Conservation (phyloP, 2,113 vertebrate species). For the Protomyctophum bolini region DNA sequence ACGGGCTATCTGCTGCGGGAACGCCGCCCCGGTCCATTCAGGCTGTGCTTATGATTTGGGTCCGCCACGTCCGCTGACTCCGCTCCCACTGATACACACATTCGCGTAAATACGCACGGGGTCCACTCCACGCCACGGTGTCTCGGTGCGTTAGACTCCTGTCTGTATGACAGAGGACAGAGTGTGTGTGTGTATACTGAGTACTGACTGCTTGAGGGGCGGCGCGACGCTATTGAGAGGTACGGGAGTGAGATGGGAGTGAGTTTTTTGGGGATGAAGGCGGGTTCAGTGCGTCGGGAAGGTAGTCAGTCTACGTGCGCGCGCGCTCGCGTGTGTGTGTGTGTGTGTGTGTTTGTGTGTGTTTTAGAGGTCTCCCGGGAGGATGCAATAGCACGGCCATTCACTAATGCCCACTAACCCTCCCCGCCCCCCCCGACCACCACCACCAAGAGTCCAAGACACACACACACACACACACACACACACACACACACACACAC, state of each 20-base stretch:
- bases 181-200: slow-evolving; percentile 17
- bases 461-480: slow-evolving; percentile 15
- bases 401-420: slow-evolving; percentile 66
- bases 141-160: slow-evolving; percentile 42
- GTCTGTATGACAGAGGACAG: slow-evolving; percentile 41
- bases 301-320: slow-evolving; percentile 38
- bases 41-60: no score
- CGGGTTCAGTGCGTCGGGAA: slow-evolving; percentile 58
- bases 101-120: slow-evolving; percentile 49
- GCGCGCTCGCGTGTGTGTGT: neutral
- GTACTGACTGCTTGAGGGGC: slow-evolving; percentile 68
- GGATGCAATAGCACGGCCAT: slow-evolving; percentile 75
- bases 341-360: slow-evolving; percentile 48
- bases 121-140: slow-evolving; percentile 34
- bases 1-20: no score
- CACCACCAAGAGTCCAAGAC: slow-evolving; percentile 39
- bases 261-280: slow-evolving; percentile 55
- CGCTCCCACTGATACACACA: neutral
- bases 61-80: no score
- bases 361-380: slow-evolving; percentile 66
- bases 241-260: slow-evolving; percentile 65
- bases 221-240: slow-evolving; percentile 69
- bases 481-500: neutral
- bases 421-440: slow-evolving; percentile 17
- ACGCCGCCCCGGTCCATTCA: no score